Base-by-base conservation (phyloP, 2,113 vertebrate genomes). In the Speoplatyrhinus poulsoni region DNA sequence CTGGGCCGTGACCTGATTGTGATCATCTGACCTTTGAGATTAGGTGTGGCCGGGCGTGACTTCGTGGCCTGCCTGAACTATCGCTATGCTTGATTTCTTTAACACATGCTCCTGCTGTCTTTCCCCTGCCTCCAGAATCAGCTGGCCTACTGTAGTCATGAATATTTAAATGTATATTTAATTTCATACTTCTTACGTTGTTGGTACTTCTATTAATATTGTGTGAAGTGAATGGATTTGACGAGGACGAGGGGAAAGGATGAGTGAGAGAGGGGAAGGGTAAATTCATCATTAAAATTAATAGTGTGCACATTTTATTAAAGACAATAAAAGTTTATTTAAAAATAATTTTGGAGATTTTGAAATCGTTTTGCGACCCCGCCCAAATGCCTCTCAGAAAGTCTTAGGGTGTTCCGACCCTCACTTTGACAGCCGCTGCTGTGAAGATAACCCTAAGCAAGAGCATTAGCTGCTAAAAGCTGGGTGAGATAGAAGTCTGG, bases 111-210 rank as follows among this genome's bases (percentile, higher is more conserved):
- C 36, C 36, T 41, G 10, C 8, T 10, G 4, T 12, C 19, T 3
- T 59, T 13, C 17, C 11, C 10, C 55, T n/a, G 54, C 26, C 53
- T 48, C 41, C 19, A 85, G 68, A 87, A 62, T 52, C 4, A 41
- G 36, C 49, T 52, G 79, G 70, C 80, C 60, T 78, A 82, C 75
- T 70, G 57, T 68, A 72, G 62, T 82, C 76, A 88, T 92, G 85
- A 90, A 90, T 90, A 89, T 90, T 91, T 89, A 63, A 89, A 88
- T 92, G 85, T 89, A 90, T 90, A 89, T 90, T 91, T 89, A 63
- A 89, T 83, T 80, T 84, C 75, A 75, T 73, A 81, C 79, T 82
- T 85, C 62, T 88, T 77, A 77, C 74, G 72, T 60, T 67, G 46
- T 86, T 88, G 90, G 74, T 86, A 66, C 67, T 84, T 84, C 63